Evolutionary conservation across 2,888 invertebrate genomes (phyloP).

Genomic region (Sminthurinus aureus): DNA sequence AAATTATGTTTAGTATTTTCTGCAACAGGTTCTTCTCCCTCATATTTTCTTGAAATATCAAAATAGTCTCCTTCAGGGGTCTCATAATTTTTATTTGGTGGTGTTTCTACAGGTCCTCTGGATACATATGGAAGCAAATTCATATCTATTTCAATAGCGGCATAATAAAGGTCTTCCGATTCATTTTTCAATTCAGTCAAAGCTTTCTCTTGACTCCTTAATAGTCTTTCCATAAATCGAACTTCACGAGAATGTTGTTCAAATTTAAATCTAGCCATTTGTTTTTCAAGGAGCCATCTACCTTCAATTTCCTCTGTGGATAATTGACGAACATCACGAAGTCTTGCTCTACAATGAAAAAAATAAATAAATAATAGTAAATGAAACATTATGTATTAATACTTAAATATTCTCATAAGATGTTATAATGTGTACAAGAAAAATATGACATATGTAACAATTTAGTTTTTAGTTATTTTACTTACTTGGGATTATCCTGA

Average conservation of each 20-base stretch:
- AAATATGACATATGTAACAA: background rate
- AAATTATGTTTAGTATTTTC: too few species aligned
- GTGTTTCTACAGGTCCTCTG: constrained; percentile 82
- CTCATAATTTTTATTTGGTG: constrained; percentile 80
- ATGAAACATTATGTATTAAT: background rate
- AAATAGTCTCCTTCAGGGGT: constrained; percentile 90
- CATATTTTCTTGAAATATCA: constrained; percentile 73
- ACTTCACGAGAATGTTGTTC: constrained; percentile 72
- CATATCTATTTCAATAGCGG: constrained; percentile 82
- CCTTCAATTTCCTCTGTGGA: constrained; percentile 71
- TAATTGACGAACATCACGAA: constrained; percentile 66
- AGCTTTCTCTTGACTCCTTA: constrained; percentile 77
- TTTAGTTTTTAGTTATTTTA: constrained; percentile 42
- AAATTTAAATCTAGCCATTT: constrained; percentile 78
- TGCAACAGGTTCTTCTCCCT: background rate
- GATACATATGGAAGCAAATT: constrained; percentile 73
- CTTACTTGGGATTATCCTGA: constrained; percentile 72
- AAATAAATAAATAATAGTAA: background rate
- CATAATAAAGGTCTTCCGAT: constrained; percentile 86
- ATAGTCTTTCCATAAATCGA: constrained; percentile 73
- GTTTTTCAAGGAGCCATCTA: constrained; percentile 73
- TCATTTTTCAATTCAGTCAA: constrained; percentile 79
- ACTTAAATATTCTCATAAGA: background rate
- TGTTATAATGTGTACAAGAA: background rate
- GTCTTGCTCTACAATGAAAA: constrained; percentile 61